Conservation (phyloP, 2,113 vertebrate species). For the Sapayoa aenigma region DNA sequence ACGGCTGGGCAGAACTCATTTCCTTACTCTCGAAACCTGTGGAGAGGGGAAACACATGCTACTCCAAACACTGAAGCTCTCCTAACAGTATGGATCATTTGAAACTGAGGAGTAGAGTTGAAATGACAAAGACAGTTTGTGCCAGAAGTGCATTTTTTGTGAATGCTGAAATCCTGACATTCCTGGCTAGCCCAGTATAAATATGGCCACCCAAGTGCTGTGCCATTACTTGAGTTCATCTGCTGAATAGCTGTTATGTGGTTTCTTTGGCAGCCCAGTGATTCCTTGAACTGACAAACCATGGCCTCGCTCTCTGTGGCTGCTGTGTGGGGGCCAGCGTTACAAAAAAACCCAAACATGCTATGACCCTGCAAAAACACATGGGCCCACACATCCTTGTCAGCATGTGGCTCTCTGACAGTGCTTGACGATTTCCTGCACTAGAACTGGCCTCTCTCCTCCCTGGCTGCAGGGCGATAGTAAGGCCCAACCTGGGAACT, state of each 20-base stretch:
- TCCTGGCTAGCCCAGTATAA: constrained; percentile 58
- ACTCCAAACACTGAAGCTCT: not conserved
- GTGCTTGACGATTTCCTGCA: not conserved
- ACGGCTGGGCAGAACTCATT: not conserved
- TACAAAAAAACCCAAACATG: not conserved
- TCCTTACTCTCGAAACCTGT: not conserved
- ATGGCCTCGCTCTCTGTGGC: not conserved
- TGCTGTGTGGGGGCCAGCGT: not conserved
- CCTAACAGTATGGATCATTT: constrained; percentile 52
- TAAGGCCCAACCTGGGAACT: not conserved
- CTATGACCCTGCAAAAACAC: not conserved
- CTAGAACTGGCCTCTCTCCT: not conserved
- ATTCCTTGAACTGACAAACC: constrained; percentile 15
- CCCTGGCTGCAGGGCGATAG: not conserved
- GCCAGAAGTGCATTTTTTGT: constrained; percentile 61
- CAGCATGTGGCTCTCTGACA: accelerated
- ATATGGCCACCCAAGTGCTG: constrained; percentile 65
- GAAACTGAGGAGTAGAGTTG: constrained; percentile 33
- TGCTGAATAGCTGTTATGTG: not conserved
- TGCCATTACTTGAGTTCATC: constrained; percentile 57
- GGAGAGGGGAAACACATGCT: not conserved
- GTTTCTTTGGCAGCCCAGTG: constrained; percentile 34
- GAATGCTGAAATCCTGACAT: constrained; percentile 62
- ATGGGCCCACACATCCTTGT: accelerated
- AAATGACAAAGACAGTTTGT: constrained; percentile 42